Conservation (phyloP, 2,888 invertebrate species). For the Hedychridium roseum region DNA sequence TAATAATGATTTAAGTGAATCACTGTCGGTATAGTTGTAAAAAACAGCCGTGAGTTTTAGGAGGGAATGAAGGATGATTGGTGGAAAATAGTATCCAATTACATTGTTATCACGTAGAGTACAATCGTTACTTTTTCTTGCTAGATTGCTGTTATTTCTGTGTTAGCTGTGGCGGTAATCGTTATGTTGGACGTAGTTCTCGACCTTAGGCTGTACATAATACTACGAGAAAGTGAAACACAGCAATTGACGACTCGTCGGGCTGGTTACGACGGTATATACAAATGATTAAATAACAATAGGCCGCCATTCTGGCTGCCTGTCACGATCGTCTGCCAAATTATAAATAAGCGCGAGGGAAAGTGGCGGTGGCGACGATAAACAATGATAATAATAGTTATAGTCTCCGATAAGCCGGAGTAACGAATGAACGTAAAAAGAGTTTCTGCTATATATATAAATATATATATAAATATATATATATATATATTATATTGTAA, state of each 20-base stretch:
- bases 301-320: constrained; percentile 22
- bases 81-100: no score
- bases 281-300: constrained; percentile 31
- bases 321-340: constrained; percentile 31
- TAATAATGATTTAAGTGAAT: no score
- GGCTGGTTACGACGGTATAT: constrained; percentile 27
- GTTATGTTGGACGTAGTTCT: constrained; percentile 16
- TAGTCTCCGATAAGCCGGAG: constrained; percentile 42
- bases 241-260: no score
- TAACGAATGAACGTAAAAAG: constrained; percentile 41
- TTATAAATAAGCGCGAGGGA: constrained; percentile 27
- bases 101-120: no score
- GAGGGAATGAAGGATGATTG: no score
- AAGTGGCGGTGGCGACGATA: constrained; percentile 23
- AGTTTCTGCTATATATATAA: constrained; percentile 52
- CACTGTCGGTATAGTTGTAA: no score
- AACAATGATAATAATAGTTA: constrained; percentile 43
- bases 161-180: no score
- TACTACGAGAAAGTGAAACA: constrained; percentile 25
- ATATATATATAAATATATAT: constrained; percentile 34
- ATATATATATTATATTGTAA: constrained; percentile 52
- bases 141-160: no score
- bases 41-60: no score
- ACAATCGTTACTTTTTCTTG: no score
- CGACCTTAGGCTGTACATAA: constrained; percentile 40